Conservation (phyloP, 2,113 vertebrate genomes). For the Otolemur garnettii region DNA sequence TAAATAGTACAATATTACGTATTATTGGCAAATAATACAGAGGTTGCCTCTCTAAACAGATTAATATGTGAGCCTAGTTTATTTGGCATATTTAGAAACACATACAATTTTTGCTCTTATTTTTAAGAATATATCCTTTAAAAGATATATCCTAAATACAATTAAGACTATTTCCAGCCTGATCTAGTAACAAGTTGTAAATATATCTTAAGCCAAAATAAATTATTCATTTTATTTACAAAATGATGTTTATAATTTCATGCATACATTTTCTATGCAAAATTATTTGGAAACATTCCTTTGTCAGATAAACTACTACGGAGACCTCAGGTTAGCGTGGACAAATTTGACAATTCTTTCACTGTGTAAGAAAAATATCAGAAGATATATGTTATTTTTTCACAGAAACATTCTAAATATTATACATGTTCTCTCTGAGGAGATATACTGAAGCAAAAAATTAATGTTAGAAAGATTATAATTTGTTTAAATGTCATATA, state of each 20-base stretch:
- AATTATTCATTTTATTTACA: background rate
- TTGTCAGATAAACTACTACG: background rate
- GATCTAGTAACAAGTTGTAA: background rate
- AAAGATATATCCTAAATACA: background rate
- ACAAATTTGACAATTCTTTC: background rate
- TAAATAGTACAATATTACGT: too few relatives aligned
- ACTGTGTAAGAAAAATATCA: constrained; percentile 5
- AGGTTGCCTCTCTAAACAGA: background rate
- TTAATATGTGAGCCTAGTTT: background rate
- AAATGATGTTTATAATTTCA: background rate
- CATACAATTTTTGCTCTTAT: background rate
- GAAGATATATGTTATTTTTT: background rate
- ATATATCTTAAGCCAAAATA: background rate
- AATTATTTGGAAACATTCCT: background rate
- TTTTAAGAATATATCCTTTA: background rate
- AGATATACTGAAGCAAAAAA: constrained; percentile 16
- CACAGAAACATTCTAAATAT: constrained; percentile 60
- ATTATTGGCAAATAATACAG: background rate
- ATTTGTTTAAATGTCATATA: constrained; percentile 52
- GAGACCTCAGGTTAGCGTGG: constrained; percentile 11
- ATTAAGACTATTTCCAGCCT: background rate
- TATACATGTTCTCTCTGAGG: constrained; percentile 21
- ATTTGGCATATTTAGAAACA: background rate
- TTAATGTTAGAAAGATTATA: constrained; percentile 58
- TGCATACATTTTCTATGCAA: background rate